Conservation (phyloP, 2,797 vertebrate genomes). For the Margarornis squamiger region DNA sequence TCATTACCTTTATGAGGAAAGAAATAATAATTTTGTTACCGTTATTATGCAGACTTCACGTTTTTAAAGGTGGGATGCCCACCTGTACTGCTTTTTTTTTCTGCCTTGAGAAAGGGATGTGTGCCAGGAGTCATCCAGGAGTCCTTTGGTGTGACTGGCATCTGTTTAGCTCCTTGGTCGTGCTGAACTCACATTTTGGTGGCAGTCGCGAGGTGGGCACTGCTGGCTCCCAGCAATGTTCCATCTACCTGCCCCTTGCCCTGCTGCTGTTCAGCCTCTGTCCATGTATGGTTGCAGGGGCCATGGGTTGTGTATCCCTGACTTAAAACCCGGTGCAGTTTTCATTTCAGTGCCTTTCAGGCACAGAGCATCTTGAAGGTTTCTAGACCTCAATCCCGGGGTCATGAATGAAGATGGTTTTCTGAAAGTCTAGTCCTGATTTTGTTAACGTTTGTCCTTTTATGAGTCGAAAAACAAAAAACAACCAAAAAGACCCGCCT, state of each 20-base stretch:
- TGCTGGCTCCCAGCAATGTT: neutral
- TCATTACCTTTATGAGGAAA: neutral
- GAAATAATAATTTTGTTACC: neutral
- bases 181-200: neutral
- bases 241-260: neutral
- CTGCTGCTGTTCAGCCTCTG: neutral
- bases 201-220: neutral
- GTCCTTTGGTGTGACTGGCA: accelerated
- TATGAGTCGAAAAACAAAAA: neutral
- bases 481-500: neutral
- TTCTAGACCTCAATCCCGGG: neutral
- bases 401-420: neutral
- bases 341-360: neutral
- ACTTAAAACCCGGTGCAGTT: neutral
- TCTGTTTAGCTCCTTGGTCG: neutral
- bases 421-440: neutral
- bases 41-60: neutral
- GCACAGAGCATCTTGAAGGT: accelerated
- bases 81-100: neutral
- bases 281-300: accelerated
- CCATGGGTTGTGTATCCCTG: accelerated
- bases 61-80: neutral
- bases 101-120: neutral
- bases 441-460: neutral
- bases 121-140: neutral